phyloP scores from a whole-genome alignment of 2,888 invertebrate species.

The Scaptomyza flava region DNA sequence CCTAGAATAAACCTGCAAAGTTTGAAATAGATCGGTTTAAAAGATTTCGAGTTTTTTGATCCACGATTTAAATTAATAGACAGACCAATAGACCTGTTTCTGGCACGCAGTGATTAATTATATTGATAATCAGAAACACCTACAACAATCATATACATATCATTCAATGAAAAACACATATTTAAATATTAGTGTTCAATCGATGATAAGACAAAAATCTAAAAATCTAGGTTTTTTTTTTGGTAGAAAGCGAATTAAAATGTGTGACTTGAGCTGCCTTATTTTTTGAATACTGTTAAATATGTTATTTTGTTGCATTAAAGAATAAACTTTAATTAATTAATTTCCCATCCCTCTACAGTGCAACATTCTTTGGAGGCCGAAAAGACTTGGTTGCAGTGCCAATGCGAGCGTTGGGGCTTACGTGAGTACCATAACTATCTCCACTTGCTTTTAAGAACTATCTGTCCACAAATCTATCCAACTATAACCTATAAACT shows the following conservation, averaged over 20 bases:
- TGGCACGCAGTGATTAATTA: slow-evolving; percentile 6
- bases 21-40: no score
- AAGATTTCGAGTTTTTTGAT: no score
- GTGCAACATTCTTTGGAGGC: slow-evolving; percentile 94
- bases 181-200: no score
- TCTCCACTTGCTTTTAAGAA: slow-evolving; percentile 7
- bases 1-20: no score
- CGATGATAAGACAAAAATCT: no score
- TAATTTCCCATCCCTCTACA: slow-evolving; percentile 78
- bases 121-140: background rate
- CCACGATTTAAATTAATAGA: no score
- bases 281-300: no score
- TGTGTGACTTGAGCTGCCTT: no score
- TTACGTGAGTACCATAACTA: slow-evolving; percentile 81
- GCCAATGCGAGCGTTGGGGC: slow-evolving; percentile 95
- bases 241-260: no score
- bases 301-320: no score
- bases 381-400: slow-evolving; percentile 95
- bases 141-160: background rate
- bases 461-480: slow-evolving; percentile 25
- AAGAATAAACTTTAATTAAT: background rate
- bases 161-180: no score
- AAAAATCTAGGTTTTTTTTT: no score
- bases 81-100: slow-evolving; percentile 18
- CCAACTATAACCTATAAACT: slow-evolving; percentile 16